phyloP scores from a whole-genome alignment of 2,113 vertebrate genomes.

The Sorex araneus region DNA sequence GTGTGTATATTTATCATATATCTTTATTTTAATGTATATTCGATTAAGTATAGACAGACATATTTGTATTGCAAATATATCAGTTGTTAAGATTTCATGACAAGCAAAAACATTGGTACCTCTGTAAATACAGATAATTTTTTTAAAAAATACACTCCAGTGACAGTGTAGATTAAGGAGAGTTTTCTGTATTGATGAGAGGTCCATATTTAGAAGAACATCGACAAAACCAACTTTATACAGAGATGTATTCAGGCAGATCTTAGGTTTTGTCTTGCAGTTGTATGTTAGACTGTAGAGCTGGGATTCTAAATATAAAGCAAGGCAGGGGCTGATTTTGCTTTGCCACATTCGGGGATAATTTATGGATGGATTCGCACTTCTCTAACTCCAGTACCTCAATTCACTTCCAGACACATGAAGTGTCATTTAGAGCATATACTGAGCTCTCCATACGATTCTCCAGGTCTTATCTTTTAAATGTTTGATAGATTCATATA shows the following conservation, averaged over 20 bases:
- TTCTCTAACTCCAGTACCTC: conserved; percentile 82
- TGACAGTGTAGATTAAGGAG: too few relatives aligned
- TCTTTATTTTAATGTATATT: too few relatives aligned
- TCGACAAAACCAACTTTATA: not conserved
- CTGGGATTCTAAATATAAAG: conserved; percentile 86
- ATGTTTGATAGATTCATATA: conserved; percentile 83
- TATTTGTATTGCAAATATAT: not conserved
- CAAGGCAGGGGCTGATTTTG: conserved; percentile 80
- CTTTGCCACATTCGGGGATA: conserved; percentile 84
- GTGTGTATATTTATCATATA: not conserved
- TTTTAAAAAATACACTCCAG: too few relatives aligned
- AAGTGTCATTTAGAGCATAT: conserved; percentile 86
- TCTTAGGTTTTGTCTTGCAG: conserved; percentile 60
- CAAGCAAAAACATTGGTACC: not conserved
- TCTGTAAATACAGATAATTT: not conserved
- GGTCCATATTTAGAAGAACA: not conserved
- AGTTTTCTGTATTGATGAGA: not conserved
- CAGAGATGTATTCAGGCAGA: conserved; percentile 43
- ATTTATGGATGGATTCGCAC: conserved; percentile 88
- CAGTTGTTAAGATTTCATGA: not conserved
- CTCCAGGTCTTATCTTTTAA: conserved; percentile 84
- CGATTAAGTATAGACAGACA: not conserved
- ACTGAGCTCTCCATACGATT: conserved; percentile 85
- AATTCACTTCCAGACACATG: conserved; percentile 84
- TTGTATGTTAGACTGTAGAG: conserved; percentile 62